Conservation (phyloP, 2,888 invertebrate species). For the Polydesmus complanatus region DNA sequence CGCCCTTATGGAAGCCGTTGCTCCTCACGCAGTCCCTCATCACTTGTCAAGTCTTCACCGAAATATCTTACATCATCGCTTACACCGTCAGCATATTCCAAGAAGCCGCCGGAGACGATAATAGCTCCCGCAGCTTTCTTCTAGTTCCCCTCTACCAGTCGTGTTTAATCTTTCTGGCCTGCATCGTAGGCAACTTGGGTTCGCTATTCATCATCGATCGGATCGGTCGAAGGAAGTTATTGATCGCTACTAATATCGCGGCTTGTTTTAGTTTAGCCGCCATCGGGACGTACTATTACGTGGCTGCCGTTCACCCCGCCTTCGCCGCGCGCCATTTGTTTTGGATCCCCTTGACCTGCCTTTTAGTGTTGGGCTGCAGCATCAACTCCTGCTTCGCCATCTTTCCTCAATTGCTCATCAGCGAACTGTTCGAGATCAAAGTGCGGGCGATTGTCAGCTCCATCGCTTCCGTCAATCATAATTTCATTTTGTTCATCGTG, state of each 20-base stretch:
- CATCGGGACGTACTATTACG: not conserved
- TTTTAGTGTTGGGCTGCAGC: not conserved
- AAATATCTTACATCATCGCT: not conserved
- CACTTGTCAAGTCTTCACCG: not conserved
- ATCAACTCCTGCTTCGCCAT: not conserved
- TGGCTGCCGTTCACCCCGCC: not conserved
- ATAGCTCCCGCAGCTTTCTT: not conserved
- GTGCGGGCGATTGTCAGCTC: not conserved
- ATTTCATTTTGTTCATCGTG: not conserved
- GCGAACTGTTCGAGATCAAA: not conserved
- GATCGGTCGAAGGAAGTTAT: not conserved
- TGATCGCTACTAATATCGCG: not conserved
- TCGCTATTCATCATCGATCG: not conserved
- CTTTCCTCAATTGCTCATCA: not conserved
- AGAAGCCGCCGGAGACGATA: not conserved
- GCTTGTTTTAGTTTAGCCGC: not conserved
- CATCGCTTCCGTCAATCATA: not conserved
- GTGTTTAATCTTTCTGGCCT: not conserved
- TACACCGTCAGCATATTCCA: not conserved
- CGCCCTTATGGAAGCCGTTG: not conserved
- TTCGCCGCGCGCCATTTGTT: not conserved
- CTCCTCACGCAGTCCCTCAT: not conserved
- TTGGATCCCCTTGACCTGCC: not conserved
- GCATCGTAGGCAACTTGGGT: not conserved
- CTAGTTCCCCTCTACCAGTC: not conserved